Evolutionary conservation across 2,113 vertebrate genomes (phyloP), one percentile per base, ranked within the genome.

Genomic region (Malurus cyaneus): DNA sequence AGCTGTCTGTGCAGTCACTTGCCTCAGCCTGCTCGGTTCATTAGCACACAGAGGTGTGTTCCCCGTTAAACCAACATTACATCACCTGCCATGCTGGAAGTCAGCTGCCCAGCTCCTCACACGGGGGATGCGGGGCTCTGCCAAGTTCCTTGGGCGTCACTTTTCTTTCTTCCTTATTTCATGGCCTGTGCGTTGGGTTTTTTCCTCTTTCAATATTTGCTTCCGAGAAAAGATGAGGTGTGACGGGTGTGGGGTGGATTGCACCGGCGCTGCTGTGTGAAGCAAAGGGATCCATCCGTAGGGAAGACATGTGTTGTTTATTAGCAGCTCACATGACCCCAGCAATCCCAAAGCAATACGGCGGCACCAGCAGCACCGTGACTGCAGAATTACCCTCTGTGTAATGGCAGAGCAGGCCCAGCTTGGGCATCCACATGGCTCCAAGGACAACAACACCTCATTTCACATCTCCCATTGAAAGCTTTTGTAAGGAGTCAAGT

Each of bases 171-270:
- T 94, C 77, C 67, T 80, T 49, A 59, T 87, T 96, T 86, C 64
- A 80, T 12, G 18, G 36, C 31, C 25, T 60, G 25, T 56, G 39
- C 14, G 32, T 34, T 46, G 47, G 26, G 32, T 12, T 57, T 77
- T 54, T 80, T 80, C 28, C 53, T 86, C 31, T 81, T 92, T 87
- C 92, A 85, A 12, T 85, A 92, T 85, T 95, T 84, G 65, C 49
- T 93, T 96, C 85, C 76, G 86, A 61, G 70, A 88, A 92, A 86
- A 88, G 72, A 96, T 95, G 88, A 94, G 76, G 57, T 88, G 91
- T 70, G 67, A 82, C 36, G 88, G 70, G 70, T 72, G 78, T 66
- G 64, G 78, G 52, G 60, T 23, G 41, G 28, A 56, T 64, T 73
- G 47, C 41, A 31, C 64, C 0, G 0, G 69, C 56, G 26, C 20